Conservation (phyloP, 2,888 invertebrate species). For the Trachelus stipa region DNA sequence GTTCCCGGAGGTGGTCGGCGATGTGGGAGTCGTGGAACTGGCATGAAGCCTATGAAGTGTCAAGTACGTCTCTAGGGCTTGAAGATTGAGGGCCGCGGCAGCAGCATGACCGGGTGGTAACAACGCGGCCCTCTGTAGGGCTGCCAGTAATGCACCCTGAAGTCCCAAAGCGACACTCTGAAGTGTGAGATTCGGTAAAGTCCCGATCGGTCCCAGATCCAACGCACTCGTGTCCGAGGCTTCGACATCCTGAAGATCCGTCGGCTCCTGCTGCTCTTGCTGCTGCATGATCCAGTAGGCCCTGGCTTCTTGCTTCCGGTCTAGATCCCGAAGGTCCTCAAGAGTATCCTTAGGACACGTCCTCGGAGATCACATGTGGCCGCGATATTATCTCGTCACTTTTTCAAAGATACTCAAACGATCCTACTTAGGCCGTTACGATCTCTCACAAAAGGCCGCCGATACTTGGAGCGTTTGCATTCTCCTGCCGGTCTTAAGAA, state of each 20-base stretch:
- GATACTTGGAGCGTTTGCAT: background rate
- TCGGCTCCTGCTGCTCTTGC: slow-evolving; percentile 40
- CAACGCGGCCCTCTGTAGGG: slow-evolving; percentile 85
- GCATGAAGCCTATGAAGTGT: slow-evolving; percentile 83
- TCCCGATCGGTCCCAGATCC: slow-evolving; percentile 11
- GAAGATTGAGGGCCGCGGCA: slow-evolving; percentile 85
- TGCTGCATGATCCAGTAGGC: slow-evolving; percentile 23
- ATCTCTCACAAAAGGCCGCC: slow-evolving; percentile 4
- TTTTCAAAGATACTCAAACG: slow-evolving; percentile 14
- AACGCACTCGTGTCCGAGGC: slow-evolving; percentile 9
- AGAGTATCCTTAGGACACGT: slow-evolving; percentile 48
- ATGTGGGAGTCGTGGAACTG: slow-evolving; percentile 65
- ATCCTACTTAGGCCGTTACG: slow-evolving; percentile 5
- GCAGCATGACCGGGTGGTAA: slow-evolving; percentile 86
- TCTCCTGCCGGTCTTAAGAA: slow-evolving; percentile 16
- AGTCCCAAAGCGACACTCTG: slow-evolving; percentile 84
- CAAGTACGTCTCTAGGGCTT: slow-evolving; percentile 87
- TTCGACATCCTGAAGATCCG: slow-evolving; percentile 17
- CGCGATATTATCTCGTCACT: slow-evolving; percentile 40
- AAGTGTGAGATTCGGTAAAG: slow-evolving; percentile 59
- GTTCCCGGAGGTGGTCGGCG: slow-evolving; percentile 68
- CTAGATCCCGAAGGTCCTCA: background rate
- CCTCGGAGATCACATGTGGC: slow-evolving; percentile 68
- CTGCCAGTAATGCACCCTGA: slow-evolving; percentile 87
- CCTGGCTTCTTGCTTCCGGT: background rate